Evolutionary conservation across 2,888 invertebrate genomes (phyloP).

Genomic region (Horisme vitalbata): DNA sequence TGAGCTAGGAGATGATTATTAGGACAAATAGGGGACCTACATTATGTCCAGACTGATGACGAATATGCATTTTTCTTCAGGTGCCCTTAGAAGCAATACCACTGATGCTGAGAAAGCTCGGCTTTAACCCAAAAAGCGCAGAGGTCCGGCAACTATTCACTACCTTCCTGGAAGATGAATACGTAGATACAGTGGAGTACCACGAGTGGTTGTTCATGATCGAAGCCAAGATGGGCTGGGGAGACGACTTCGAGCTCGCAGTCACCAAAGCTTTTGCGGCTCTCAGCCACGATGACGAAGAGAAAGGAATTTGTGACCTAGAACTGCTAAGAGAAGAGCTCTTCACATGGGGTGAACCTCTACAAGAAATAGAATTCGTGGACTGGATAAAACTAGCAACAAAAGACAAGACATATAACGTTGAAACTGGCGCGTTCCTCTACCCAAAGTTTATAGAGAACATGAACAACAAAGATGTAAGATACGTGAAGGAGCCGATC

Average conservation of each 20-base stretch:
- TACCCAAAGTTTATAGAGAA: slow-evolving; percentile 70
- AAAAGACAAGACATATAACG: slow-evolving; percentile 63
- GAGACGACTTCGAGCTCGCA: slow-evolving; percentile 66
- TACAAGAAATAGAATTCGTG: slow-evolving; percentile 62
- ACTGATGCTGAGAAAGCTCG: slow-evolving; percentile 65
- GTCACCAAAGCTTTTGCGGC: slow-evolving; percentile 64
- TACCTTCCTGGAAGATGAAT: slow-evolving; percentile 67
- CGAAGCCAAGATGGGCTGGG: slow-evolving; percentile 71
- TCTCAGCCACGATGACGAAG: slow-evolving; percentile 64
- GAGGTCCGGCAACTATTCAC: slow-evolving; percentile 57
- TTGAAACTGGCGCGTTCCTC: slow-evolving; percentile 53
- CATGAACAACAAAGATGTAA: slow-evolving; percentile 66
- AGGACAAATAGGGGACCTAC: no score
- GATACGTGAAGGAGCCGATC: slow-evolving; percentile 64
- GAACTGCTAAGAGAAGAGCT: slow-evolving; percentile 61
- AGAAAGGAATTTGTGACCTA: slow-evolving; percentile 57
- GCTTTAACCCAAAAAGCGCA: slow-evolving; percentile 69
- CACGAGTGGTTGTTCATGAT: slow-evolving; percentile 72
- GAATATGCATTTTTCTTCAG: slow-evolving; percentile 35
- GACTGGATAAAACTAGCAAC: slow-evolving; percentile 61
- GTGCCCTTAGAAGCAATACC: slow-evolving; percentile 57
- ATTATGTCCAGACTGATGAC: neutral
- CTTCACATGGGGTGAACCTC: slow-evolving; percentile 67
- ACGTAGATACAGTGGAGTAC: slow-evolving; percentile 66
- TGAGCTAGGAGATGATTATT: no score